Evolutionary conservation across 1,140 invertebrate species (phyloP).

Genomic region (Onthophagus taurus): DNA sequence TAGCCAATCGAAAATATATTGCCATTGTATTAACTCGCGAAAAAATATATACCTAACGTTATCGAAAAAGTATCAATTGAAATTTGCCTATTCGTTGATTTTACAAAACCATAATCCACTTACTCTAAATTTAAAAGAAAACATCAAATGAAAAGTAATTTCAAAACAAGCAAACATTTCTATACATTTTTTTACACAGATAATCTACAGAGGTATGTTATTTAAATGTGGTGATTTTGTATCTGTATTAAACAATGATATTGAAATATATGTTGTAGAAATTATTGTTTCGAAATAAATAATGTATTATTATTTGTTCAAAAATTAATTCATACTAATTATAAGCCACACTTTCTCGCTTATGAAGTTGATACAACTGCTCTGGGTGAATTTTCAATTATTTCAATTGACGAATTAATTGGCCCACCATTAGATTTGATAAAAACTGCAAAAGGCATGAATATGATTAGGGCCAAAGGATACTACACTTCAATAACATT

Average conservation of each 20-base stretch:
- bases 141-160: too few relatives aligned
- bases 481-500: too few relatives aligned
- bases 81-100: conserved; percentile 8
- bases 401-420: background rate
- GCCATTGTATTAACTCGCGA: background rate
- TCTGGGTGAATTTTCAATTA: background rate
- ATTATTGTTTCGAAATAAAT: background rate
- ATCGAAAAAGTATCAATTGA: conserved; percentile 8
- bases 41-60: conserved; percentile 10
- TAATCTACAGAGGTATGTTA: too few relatives aligned
- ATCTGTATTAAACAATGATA: background rate
- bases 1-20: conserved; percentile 9
- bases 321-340: background rate
- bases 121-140: too few relatives aligned
- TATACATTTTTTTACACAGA: too few relatives aligned
- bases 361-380: background rate
- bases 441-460: background rate
- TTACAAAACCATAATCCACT: too few relatives aligned
- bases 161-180: too few relatives aligned
- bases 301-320: background rate
- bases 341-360: background rate
- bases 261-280: background rate
- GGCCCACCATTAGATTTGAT: background rate
- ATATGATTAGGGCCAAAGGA: background rate
- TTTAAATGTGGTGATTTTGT: background rate